Base-by-base conservation (phyloP, 2,113 vertebrate species). In the Callocephalon fimbriatum region DNA sequence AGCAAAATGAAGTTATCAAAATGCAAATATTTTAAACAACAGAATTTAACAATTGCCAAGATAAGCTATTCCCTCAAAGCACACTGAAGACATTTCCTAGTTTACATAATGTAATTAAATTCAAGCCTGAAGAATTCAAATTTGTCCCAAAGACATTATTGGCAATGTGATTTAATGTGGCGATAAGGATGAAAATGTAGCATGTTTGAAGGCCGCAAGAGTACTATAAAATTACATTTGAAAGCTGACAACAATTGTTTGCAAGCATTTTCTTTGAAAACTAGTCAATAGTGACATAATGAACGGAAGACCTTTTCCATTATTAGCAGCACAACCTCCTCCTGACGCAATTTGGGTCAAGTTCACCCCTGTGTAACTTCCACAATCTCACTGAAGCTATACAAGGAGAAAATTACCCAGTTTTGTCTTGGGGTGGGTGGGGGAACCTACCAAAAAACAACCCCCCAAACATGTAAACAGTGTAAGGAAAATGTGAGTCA, bases 21-120 rank as follows among this genome's bases (percentile, higher is more conserved):
- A 98, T 96, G 96, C 82, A 98, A 97, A 97, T 97, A 98, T 98
- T 97, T 98, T 94, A 97, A 97, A 97, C 89, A 97, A 95, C 44
- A 88, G 70, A 97, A 95, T 74, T 91, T 93, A 89, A 80, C 84
- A 95, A 72, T 98, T 96, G 83, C 78, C 53, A 73, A 75, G 81
- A 97, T 93, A 96, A 97, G 84, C 75, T 89, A 6, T 91, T 97
- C 80, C 42, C 93, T 97, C 61, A 87, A 92, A 97, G 66, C 94
- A 79, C 91, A 90, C 73, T 87, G 93, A 96, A 97, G 96, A 96
- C 53, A 90, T 95, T 97, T 97, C 87, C 93, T 97, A 88, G 96
- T 98, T 98, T 98, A 97, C 91, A 97, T 98, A 98, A 97, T 94
- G 91, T 98, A 98, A 98, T 98, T 98, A 98, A 98, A 98, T 92